Evolutionary conservation across 2,888 invertebrate species (phyloP), one percentile per base, ranked within the genome.

Genomic region (Leptinotarsa juncta): DNA sequence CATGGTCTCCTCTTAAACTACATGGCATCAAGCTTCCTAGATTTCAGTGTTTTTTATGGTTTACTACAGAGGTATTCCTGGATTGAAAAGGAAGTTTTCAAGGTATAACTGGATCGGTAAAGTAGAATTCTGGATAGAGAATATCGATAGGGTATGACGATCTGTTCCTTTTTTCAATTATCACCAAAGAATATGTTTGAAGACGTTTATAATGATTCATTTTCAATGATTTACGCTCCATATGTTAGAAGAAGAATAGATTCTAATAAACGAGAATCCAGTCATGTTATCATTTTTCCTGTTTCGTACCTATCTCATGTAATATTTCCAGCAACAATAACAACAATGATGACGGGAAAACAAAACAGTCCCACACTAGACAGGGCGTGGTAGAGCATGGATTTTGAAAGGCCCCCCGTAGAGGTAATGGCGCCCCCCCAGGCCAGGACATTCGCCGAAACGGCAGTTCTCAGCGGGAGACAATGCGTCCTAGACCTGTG

Each of bases 341-440:
- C 65, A 53, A 71, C 23, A 53, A 20, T 42, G 70, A 65, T 71
- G 70, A 71, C 70, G 51, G 70, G 42, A 65, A 71, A 65, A 71
- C 70, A 65, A 71, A 71, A 71, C 62, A 51, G 60, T 42, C 51
- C 14, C 20, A 65, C 67, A 76, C 65, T 83, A 84, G 85, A 85
- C 85, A 81, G 84, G 85, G 84, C 84, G 82, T 83, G 85, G 84
- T 83, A 82, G 82, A 80, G 81, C 71, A 76, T 77, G 73, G 79
- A 79, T 81, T 81, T 79, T 79, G 83, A 82, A 82, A 81, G 83
- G 74, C 81, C 82, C 82, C 86, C 84, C 80, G 84, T 78, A 50
- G 85, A 72, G 85, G 81, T 85, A 85, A 86, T 85, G 86, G 85
- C 85, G 84, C 85, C 85, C 86, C 85, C 85, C 82, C 80, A 82